These are phyloP conservation scores for Cataglyphis albicans DNA, from an alignment of 2,888 invertebrate species.

Conservation along the genomic window DNA sequence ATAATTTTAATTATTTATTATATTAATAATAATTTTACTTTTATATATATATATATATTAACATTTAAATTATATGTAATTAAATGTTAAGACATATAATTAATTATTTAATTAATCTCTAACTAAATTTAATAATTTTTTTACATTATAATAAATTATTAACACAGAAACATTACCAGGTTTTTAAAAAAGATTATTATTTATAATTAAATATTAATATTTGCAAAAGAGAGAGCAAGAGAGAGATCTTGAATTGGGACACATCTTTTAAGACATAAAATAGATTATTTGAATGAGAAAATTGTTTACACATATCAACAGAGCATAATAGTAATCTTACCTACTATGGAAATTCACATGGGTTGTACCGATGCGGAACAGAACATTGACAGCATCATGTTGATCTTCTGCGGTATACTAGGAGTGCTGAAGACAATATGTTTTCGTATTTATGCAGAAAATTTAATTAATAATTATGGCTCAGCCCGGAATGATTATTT, in stretches of 20 bases:
- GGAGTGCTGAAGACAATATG: constrained; percentile 39
- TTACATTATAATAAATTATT: background rate
- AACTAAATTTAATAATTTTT: background rate
- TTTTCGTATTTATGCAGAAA: constrained; percentile 41
- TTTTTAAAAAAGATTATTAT: background rate
- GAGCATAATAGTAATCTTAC: constrained; percentile 38
- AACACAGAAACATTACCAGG: background rate
- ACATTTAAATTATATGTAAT: background rate
- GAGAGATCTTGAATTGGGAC: constrained; percentile 8
- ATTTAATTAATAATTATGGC: constrained; percentile 36
- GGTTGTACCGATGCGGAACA: constrained; percentile 37
- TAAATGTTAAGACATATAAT: background rate
- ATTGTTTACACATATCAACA: constrained; percentile 24
- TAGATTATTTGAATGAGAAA: constrained; percentile 25
- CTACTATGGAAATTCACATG: constrained; percentile 29
- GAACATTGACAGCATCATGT: constrained; percentile 42
- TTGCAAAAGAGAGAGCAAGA: background rate
- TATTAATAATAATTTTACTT: background rate
- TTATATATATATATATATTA: background rate
- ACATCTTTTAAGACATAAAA: constrained; percentile 34
- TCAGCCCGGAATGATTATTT: constrained; percentile 41
- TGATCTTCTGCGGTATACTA: constrained; percentile 41
- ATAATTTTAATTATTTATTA: background rate
- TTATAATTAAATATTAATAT: constrained; percentile 3
- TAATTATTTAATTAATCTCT: background rate